phyloP scores from a whole-genome alignment of 2,888 invertebrate genomes.

The Stegophylla sp. region DNA sequence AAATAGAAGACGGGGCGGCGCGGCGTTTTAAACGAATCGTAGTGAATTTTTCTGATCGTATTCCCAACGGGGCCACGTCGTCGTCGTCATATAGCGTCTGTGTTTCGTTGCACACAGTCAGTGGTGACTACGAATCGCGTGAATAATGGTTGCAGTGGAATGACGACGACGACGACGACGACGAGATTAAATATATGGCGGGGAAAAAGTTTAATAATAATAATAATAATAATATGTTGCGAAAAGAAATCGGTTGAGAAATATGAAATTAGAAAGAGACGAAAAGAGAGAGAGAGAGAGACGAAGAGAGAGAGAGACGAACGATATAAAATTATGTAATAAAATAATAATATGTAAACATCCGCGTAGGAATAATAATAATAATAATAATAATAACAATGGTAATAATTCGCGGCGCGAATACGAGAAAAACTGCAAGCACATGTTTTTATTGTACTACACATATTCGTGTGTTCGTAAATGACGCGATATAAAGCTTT shows the following conservation, averaged over 20 bases:
- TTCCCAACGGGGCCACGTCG: background rate
- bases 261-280: constrained; percentile 25
- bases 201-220: background rate
- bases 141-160: too few relatives aligned
- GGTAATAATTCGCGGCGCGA: background rate
- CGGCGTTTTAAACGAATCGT: background rate
- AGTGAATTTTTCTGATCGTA: background rate
- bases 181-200: background rate
- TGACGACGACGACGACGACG: too few relatives aligned
- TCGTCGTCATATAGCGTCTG: background rate
- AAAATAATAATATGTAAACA: constrained; percentile 27
- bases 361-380: background rate
- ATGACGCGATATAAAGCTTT: constrained; percentile 20
- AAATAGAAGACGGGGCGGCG: background rate
- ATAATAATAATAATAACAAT: too few relatives aligned
- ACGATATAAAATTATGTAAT: too few relatives aligned
- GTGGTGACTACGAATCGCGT: background rate
- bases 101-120: too few relatives aligned
- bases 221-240: background rate
- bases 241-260: constrained; percentile 18
- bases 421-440: background rate
- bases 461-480: too few relatives aligned
- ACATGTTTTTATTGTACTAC: constrained; percentile 1
- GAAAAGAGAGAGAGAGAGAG: background rate
- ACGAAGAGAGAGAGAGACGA: background rate